Evolutionary conservation across 2,888 invertebrate genomes (phyloP).

Genomic region (Steinernema carpocapsae): DNA sequence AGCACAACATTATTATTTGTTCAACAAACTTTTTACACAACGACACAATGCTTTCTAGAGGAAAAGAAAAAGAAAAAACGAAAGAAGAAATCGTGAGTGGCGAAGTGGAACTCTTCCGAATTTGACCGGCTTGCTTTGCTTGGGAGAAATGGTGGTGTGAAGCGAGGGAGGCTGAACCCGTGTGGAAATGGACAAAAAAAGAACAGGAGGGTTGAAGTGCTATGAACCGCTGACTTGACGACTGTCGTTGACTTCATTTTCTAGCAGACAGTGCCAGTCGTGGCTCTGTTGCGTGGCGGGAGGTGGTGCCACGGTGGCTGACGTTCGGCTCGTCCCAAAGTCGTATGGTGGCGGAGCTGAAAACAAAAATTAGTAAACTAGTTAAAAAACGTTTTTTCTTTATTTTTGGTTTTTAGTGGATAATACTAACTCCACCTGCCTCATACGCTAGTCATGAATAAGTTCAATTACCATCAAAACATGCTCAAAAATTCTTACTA

Average conservation of each 20-base stretch:
- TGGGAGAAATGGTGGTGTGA: background rate
- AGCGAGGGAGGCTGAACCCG: constrained; percentile 18
- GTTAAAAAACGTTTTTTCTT: background rate
- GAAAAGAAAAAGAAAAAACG: background rate
- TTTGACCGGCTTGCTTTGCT: constrained; percentile 11
- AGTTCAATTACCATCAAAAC: too few species aligned
- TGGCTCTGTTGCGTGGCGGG: background rate
- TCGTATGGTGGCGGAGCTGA: constrained; percentile 14
- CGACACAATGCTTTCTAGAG: background rate
- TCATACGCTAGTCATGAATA: too few species aligned
- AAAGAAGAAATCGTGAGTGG: background rate
- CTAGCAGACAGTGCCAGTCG: constrained; percentile 19
- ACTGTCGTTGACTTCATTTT: constrained; percentile 8
- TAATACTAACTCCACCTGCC: too few species aligned
- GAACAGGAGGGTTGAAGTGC: background rate
- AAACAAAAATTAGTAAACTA: background rate
- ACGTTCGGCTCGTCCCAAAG: background rate
- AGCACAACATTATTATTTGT: too few species aligned
- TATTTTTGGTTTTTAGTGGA: background rate
- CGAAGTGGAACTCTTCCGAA: background rate
- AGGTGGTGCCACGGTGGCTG: background rate
- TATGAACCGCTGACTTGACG: constrained; percentile 16
- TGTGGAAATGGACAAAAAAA: constrained; percentile 13
- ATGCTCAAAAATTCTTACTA: too few species aligned
- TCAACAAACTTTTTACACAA: too few species aligned